Conservation (phyloP, 1,140 invertebrate genomes). For the Diorhabda carinulata region DNA sequence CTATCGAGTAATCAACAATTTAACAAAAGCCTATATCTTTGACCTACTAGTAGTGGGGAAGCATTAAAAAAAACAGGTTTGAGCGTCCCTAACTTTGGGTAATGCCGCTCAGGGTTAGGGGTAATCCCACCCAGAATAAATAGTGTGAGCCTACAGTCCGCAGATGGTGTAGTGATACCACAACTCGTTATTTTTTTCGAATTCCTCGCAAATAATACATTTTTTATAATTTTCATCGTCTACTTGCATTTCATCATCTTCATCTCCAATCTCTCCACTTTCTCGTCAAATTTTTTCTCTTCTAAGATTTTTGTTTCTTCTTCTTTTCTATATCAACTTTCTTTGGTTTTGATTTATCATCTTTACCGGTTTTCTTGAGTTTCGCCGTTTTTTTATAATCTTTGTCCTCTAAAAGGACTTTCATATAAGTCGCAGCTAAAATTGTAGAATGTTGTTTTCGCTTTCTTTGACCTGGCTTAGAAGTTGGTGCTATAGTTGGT, state of each 20-base stretch:
- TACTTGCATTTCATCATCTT: conserved; percentile 9
- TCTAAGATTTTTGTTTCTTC: conserved; percentile 13
- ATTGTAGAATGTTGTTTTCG: conserved; percentile 35
- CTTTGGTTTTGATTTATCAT: conserved; percentile 5
- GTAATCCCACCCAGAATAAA: conserved; percentile 35
- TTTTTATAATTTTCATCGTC: conserved; percentile 33
- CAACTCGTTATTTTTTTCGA: conserved; percentile 37
- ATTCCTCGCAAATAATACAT: conserved; percentile 25
- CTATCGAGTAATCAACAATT: no score
- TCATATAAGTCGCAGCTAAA: conserved; percentile 33
- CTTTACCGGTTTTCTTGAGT: conserved; percentile 28
- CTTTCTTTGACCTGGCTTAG: conserved; percentile 27
- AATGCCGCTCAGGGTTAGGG: neutral
- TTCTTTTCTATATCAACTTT: conserved; percentile 20
- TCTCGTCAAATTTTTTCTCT: conserved; percentile 14
- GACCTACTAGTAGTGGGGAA: no score
- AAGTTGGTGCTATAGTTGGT: conserved; percentile 9
- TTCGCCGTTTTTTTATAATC: conserved; percentile 35
- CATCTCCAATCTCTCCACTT: conserved; percentile 25
- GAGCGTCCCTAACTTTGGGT: no score
- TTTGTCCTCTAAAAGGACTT: conserved; percentile 36
- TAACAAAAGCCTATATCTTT: no score
- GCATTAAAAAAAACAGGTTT: no score
- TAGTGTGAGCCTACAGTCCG: conserved; percentile 36
- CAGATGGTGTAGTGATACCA: conserved; percentile 40